Evolutionary conservation across 2,113 vertebrate genomes (phyloP), one percentile per base, ranked within the genome.

Genomic region (Microtus pennsylvanicus): DNA sequence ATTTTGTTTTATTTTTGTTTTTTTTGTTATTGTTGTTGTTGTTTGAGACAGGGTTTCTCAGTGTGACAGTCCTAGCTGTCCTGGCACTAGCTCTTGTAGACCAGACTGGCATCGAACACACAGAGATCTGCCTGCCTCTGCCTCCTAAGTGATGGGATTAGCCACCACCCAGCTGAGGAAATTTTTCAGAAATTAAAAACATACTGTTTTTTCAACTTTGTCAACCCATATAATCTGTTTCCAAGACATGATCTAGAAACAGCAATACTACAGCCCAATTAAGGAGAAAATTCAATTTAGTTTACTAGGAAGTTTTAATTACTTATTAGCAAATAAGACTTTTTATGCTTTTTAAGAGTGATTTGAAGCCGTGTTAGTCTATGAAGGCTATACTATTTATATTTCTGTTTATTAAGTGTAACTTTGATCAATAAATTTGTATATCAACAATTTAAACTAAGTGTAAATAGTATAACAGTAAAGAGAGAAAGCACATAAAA

Each of bases 351-450:
- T 89, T 87, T 77, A 4, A 92, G 94, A 95, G 55, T 61, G 55
- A 90, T 22, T 28, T 70, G 63, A 94, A 94, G 58, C 16, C 10
- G 2, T 42, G 13, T 52, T 78, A 69, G 50, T 74, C 90, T 75
- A 74, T 81, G 61, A 95, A 96, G 92, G 82, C n/a, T 82, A 94
- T 52, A 17, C 45, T 38, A 75, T 50, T 96, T 94, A 76, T n/a
- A 89, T 50, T 74, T 80, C 80, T 89, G 17, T 30, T 95, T 86
- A 82, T 28, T 47, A 33, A 80, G 42, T 8, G 28, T 63, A 95
- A 89, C 35, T 87, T 52, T 76, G 67, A 35, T 83, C 52, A 78
- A 65, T 88, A 88, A 82, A 70, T 17, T 69, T 58, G 47, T 74
- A 80, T 26, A 75, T 52, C 47, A 78, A 88, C 22, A 89, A 86